Base-by-base conservation (phyloP, 2,797 vertebrate species). In the Merluccius polli region DNA sequence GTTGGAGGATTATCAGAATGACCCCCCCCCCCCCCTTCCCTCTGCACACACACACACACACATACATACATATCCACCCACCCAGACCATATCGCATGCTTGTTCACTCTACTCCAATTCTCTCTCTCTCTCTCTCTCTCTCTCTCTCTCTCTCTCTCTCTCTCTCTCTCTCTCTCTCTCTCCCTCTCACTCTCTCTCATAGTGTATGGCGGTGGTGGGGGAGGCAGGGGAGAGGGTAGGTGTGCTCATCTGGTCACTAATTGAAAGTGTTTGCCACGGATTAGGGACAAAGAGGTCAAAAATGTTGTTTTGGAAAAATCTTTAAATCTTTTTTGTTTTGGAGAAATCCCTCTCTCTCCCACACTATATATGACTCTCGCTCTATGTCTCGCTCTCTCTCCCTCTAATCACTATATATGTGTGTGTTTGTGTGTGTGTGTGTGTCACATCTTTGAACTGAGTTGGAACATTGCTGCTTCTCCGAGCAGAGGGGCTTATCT, bases 261-360 rank as follows among this genome's bases (percentile, higher is more conserved):
- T 90, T 92, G 88, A 91, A 90, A 92, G 89, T 88, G 90, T 91
- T 90, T 88, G 81, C 82, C 4, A 83, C 82, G 89, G 91, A 92
- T 93, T 93, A 91, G 80, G 82, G 86, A 89, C n/a, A n/a, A n/a
- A n/a, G 84, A 90, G 88, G 89, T 89, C 90, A 90, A 84, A 89
- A 89, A 90, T 71, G 52, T 79, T 78, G 63, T 81, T 72, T 75
- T 77, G 11, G 81, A 44, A 15, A 16, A 44, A 44, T 44, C 12
- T 16, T 44, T n/a, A n/a, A n/a, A n/a, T n/a, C n/a, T n/a, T n/a
- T n/a, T n/a, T 79, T 78, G 63, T 81, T 72, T 75, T 77, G 11
- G 81, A 44, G 41, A 16, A 44, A 44, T 36, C 36, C 11, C 36
- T 36, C 36, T 11, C 11, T 38, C 36, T 38, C 36, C 13, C 36